Percentiles rank a stretch among this genome's conserved stretches.
Evolutionary conservation across 2,797 vertebrate species (phyloP).

Genomic region (Nasua narica): DNA sequence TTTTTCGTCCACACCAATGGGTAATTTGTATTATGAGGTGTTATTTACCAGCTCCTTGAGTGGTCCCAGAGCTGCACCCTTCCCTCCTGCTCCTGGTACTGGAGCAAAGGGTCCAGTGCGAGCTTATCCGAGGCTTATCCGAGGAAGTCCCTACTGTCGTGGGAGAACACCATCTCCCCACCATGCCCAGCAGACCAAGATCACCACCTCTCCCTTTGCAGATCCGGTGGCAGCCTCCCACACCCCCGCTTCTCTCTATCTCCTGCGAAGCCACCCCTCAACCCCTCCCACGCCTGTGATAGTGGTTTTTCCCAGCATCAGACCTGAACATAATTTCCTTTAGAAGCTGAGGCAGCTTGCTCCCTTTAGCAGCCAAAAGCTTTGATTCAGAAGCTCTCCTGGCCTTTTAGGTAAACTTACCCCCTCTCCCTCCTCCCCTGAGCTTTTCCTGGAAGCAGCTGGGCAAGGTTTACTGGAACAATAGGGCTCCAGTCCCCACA

Average conservation of each 20-base stretch:
- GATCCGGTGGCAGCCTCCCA: background rate
- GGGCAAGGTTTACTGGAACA: slow-evolving; percentile 19
- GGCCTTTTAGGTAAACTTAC: background rate
- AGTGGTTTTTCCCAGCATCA: background rate
- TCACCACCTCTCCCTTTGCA: background rate
- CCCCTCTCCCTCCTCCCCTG: background rate
- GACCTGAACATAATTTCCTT: background rate
- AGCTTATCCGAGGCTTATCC: too few species aligned
- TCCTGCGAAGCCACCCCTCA: background rate
- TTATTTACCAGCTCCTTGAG: background rate
- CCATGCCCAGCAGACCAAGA: background rate
- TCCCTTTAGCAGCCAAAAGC: background rate
- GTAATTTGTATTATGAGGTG: background rate
- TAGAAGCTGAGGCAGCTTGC: background rate
- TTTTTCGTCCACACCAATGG: background rate
- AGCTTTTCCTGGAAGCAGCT: slow-evolving; percentile 33
- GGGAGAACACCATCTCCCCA: background rate
- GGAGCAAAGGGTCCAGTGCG: background rate
- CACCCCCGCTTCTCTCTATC: background rate
- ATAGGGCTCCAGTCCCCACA: background rate
- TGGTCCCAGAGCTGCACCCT: background rate
- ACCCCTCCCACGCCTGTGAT: background rate
- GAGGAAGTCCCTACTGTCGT: background rate
- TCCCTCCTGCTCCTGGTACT: background rate
- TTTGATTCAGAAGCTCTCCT: background rate